These are phyloP conservation scores for Orchesellides sinensis DNA, from an alignment of 2,888 invertebrate genomes.

Conservation along the genomic window DNA sequence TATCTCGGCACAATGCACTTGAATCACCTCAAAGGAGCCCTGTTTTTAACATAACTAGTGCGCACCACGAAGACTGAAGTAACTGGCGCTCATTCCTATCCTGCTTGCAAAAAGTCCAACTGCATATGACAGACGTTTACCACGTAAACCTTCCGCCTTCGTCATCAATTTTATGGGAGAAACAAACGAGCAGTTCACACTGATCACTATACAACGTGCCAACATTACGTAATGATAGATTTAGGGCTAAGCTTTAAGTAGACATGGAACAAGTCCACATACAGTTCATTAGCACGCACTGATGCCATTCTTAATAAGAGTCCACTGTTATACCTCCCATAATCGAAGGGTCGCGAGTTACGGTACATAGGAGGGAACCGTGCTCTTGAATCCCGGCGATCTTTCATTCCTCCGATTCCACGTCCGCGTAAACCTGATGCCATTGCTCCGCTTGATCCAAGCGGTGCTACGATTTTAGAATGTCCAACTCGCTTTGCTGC, in stretches of 20 bases:
- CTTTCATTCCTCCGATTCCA: constrained; percentile 49
- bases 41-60: constrained; percentile 8
- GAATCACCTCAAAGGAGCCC: constrained; percentile 39
- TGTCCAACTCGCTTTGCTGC: constrained; percentile 83
- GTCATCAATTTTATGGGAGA: constrained; percentile 35
- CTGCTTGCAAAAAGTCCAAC: constrained; percentile 50
- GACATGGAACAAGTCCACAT: constrained; percentile 61
- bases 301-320: constrained; percentile 73
- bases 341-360: constrained; percentile 73
- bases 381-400: constrained; percentile 76
- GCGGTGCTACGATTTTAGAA: constrained; percentile 79
- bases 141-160: constrained; percentile 33
- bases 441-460: constrained; percentile 76
- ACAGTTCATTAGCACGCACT: constrained; percentile 70
- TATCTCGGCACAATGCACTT: constrained; percentile 65
- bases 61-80: constrained; percentile 46
- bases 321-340: constrained; percentile 75
- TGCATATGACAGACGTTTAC: constrained; percentile 37
- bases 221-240: constrained; percentile 29
- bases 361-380: constrained; percentile 64
- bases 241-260: constrained; percentile 44
- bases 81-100: constrained; percentile 51
- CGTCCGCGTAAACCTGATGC: constrained; percentile 46
- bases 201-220: constrained; percentile 56
- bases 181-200: constrained; percentile 50